Percentiles rank a stretch among this genome's conserved stretches.
Evolutionary conservation across 2,797 vertebrate species (phyloP).

Genomic region (Acropternis orthonyx): DNA sequence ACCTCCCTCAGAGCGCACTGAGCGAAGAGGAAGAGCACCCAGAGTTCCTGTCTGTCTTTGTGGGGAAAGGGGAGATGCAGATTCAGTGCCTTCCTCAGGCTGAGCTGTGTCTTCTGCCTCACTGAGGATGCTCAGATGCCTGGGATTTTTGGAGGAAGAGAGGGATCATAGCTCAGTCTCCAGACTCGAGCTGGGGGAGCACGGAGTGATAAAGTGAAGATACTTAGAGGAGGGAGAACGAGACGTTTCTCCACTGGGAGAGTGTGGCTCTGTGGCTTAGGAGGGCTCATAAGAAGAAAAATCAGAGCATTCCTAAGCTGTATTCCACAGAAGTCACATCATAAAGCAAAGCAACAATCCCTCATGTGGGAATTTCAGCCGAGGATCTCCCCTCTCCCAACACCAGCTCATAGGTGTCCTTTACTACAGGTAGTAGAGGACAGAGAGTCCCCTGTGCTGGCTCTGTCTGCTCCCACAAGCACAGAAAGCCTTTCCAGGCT

Average conservation of each 20-base stretch:
- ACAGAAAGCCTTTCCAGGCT: not conserved
- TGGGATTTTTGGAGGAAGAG: fast-evolving
- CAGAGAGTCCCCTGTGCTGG: not conserved
- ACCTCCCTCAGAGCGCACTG: not conserved
- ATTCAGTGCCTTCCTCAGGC: not conserved
- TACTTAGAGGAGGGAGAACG: not conserved
- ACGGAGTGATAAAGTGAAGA: not conserved
- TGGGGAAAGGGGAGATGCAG: not conserved
- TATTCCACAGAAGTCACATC: not conserved
- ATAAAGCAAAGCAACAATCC: not conserved
- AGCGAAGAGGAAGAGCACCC: not conserved
- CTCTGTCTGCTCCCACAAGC: not conserved
- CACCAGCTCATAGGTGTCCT: not conserved
- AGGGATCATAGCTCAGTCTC: not conserved
- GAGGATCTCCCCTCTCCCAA: not conserved
- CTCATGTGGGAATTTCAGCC: not conserved
- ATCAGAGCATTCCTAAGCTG: not conserved
- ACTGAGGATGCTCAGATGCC: not conserved
- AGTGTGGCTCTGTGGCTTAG: not conserved
- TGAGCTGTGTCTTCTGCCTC: not conserved
- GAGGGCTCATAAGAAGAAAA: not conserved
- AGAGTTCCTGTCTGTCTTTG: not conserved
- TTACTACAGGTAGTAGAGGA: fast-evolving
- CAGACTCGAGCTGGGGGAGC: not conserved
- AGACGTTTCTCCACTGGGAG: not conserved